Evolutionary conservation across 2,888 invertebrate species (phyloP), one percentile per base, ranked within the genome.

Genomic region (Euplexia lucipara): DNA sequence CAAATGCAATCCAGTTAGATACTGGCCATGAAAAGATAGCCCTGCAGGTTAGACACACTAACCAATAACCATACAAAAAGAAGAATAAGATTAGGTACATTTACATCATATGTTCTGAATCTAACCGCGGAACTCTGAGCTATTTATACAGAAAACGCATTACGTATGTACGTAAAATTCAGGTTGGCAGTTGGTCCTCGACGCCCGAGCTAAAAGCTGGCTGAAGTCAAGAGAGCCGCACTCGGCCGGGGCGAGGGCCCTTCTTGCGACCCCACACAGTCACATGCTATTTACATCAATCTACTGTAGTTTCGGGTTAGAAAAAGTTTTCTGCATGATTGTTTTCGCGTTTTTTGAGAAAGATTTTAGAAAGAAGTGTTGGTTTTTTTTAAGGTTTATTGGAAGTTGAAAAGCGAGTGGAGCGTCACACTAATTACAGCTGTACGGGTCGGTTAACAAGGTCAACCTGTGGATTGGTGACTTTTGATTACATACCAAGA

Each of bases 131-230:
- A 47, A 32, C 37, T 20, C n/a, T 14, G 34, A 39, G 49, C 69
- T 76, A 79, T 69, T 61, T 66, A 60, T 56, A 65, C 30, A 60
- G 44, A 70, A 73, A 67, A 75, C 44, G 56, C 60, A 78, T 63
- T 65, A n/a, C n/a, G n/a, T n/a, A n/a, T n/a, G n/a, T n/a, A n/a
- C n/a, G 71, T 80, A 61, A 66, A 61, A 75, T 65, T 68, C 60
- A 74, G 71, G 75, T 71, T 68, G 68, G 56, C 71, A 57, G 67
- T 62, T 45, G 74, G 63, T 59, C 44, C 80, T 81, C 37, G 66
- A 73, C 63, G 37, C 58, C n/a, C 18, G 53, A 56, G 70, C 75
- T 81, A 82, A 83, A 83, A 82, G 81, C 81, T 76, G 61, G 51
- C 79, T 65, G 54, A 67, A 72, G 81, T 78, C 73, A 75, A 82